Evolutionary conservation across 2,888 invertebrate genomes (phyloP), one percentile per base, ranked within the genome.

Genomic region (Xestia rhomboidea): DNA sequence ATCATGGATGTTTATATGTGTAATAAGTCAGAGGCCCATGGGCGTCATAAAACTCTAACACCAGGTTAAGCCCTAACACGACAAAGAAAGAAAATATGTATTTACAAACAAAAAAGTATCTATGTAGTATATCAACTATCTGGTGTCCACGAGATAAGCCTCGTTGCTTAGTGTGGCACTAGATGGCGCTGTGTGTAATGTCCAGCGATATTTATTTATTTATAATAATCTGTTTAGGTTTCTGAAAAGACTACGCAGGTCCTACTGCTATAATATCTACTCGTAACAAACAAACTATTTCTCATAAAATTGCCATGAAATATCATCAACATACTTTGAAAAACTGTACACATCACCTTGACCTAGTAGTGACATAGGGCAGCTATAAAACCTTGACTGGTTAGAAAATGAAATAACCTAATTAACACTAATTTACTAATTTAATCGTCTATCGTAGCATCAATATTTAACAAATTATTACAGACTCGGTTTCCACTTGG

Each of bases 301-400:
- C 7, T n/a, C 2, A 2, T 27, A 57, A 27, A 27, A 27, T 57
- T 15, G 27, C 2, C 57, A 57, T 30, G 27, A 13, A 38, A 34
- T 38, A 34, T 13, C 51, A 18, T 34, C 41, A 57, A 27, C 21
- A 41, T 57, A 38, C 54, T 70, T 44, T 24, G 6, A 11, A 13
- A 46, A 30, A 38, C 24, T 10, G 3, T 18, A 21, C 13, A 18
- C 13, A 27, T 62, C 24, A 62, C 81, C 57, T 66, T 79, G 82
- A 67, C 76, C 44, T 38, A 67, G 5, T 38, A 54, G 15, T 80
- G n/a, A 44, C 10, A 64, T 64, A n/a, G 27, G 24, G n/a, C 11
- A 3, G 18, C 27, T 27, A 27, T 13, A 38, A 54, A 60, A 15
- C 46, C 38, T 30, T 54, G 10, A 54, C 30, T 30, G 0, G 10